phyloP scores from a whole-genome alignment of 2,888 invertebrate genomes.

The Harpalus rufipes region DNA sequence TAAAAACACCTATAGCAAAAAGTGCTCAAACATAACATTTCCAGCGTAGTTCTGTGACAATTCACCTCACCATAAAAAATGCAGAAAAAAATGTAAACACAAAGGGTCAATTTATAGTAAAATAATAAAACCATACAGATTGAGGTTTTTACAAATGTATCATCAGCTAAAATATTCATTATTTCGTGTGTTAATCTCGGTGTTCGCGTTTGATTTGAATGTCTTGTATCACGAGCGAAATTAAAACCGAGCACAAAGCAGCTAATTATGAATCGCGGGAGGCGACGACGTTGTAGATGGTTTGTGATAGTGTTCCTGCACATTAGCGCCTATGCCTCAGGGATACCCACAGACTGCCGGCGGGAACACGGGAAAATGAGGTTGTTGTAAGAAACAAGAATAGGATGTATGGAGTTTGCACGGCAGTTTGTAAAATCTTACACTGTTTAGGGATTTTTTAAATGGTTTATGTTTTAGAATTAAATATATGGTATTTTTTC shows the following conservation, averaged over 20 bases:
- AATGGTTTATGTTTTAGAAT: too few relatives aligned
- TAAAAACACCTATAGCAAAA: not conserved
- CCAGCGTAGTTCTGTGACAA: not conserved
- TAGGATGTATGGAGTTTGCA: not conserved
- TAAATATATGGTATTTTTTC: too few relatives aligned
- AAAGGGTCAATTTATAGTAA: not conserved
- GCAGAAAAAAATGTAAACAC: not conserved
- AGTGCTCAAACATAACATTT: not conserved
- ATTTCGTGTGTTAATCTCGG: not conserved
- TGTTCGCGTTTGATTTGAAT: not conserved
- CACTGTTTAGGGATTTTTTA: too few relatives aligned
- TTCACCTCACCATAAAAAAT: not conserved
- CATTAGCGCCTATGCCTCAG: slow-evolving; percentile 30
- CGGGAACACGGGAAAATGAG: slow-evolving; percentile 30
- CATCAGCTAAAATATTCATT: not conserved
- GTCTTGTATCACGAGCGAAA: slow-evolving; percentile 35
- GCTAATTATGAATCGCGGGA: slow-evolving; percentile 60
- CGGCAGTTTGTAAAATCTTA: too few relatives aligned
- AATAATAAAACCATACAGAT: not conserved
- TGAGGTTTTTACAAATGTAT: not conserved
- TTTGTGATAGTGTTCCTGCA: slow-evolving; percentile 49
- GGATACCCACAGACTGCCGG: slow-evolving; percentile 15
- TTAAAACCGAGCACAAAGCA: slow-evolving; percentile 66
- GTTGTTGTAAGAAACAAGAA: slow-evolving; percentile 3
- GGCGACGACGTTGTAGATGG: slow-evolving; percentile 52